Evolutionary conservation across 1,140 invertebrate species (phyloP).

Genomic region (Mylabris phalerata): DNA sequence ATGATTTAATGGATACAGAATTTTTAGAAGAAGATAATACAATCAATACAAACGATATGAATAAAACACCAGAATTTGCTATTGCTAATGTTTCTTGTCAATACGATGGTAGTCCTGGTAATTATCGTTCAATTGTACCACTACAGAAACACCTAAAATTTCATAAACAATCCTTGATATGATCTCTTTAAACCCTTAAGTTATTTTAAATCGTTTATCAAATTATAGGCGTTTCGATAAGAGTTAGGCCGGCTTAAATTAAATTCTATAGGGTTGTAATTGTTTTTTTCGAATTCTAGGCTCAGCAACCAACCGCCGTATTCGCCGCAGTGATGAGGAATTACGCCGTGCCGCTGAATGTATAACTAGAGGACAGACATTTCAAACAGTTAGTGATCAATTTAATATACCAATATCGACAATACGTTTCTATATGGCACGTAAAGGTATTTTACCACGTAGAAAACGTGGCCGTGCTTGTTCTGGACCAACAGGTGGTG

Average conservation of each 20-base stretch:
- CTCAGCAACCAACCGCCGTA: constrained; percentile 42
- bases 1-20: constrained; percentile 39
- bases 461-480: constrained; percentile 59
- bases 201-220: too few relatives aligned
- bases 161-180: too few relatives aligned
- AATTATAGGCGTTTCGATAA: too few relatives aligned
- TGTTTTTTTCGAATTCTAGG: constrained; percentile 15
- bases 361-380: constrained; percentile 70
- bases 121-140: neutral
- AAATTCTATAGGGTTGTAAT: too few relatives aligned
- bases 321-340: constrained; percentile 64
- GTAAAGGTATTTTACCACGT: constrained; percentile 69
- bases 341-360: constrained; percentile 70
- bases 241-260: too few relatives aligned
- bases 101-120: constrained; percentile 45
- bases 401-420: constrained; percentile 81
- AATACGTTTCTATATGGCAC: constrained; percentile 75
- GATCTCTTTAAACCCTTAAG: too few relatives aligned
- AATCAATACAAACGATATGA: constrained; percentile 25
- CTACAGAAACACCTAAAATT: too few relatives aligned
- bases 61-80: constrained; percentile 44
- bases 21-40: constrained; percentile 36
- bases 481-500: constrained; percentile 31
- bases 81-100: constrained; percentile 57
- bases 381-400: constrained; percentile 74